Evolutionary conservation across 92 coral and sea anemone species (phyloP).

Genomic region (Palythoa heliodiscus): DNA sequence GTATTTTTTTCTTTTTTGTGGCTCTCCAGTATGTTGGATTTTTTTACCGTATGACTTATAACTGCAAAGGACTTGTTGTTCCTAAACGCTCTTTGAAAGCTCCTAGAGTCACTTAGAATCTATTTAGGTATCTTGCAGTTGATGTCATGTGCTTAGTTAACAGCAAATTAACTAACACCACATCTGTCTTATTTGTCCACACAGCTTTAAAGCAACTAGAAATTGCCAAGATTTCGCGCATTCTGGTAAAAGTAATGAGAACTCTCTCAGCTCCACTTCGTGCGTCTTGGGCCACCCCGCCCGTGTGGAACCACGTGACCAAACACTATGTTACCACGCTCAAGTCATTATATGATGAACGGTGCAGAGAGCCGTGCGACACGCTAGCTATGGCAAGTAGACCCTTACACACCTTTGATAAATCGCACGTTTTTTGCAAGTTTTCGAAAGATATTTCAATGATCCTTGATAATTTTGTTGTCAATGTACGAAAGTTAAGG

Average conservation of each 20-base stretch:
- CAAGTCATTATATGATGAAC: conserved; percentile 55
- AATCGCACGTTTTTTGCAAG: too few relatives aligned
- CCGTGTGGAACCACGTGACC: conserved; percentile 64
- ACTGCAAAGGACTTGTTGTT: too few relatives aligned
- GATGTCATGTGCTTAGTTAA: not conserved
- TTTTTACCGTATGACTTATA: too few relatives aligned
- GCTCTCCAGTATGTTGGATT: too few relatives aligned
- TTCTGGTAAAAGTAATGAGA: conserved; percentile 56
- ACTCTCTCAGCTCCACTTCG: conserved; percentile 46
- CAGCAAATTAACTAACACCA: not conserved
- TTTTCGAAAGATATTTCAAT: not conserved
- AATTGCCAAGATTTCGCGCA: conserved; percentile 38
- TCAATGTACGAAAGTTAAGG: too few relatives aligned
- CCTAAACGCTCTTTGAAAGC: too few relatives aligned
- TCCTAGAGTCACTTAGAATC: too few relatives aligned
- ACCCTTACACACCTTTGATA: not conserved
- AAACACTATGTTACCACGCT: conserved; percentile 69
- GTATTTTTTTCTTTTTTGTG: too few relatives aligned
- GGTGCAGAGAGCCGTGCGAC: not conserved
- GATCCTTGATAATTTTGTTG: too few relatives aligned
- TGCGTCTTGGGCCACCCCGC: conserved; percentile 65
- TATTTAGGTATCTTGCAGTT: too few relatives aligned
- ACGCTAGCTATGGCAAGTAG: conserved; percentile 27
- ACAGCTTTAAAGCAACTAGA: not conserved
- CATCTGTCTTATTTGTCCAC: not conserved